Conservation (phyloP, 2,797 vertebrate species). For the Siniperca undulata region DNA sequence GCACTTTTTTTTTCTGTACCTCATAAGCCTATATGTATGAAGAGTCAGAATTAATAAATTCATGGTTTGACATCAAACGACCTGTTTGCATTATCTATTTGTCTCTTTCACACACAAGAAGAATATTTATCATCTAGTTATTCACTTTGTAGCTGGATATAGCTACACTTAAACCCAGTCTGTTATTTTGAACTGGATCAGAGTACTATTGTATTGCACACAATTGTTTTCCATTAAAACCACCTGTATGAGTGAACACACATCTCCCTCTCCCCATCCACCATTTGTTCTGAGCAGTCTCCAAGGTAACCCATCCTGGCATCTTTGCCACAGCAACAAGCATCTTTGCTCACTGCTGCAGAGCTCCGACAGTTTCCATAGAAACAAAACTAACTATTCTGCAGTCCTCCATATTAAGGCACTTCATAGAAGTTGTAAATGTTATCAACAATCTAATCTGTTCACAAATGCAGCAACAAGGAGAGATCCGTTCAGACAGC, state of each 20-base stretch:
- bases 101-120: background rate
- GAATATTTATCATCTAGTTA: background rate
- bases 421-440: slow-evolving; percentile 5
- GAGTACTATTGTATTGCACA: background rate
- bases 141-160: background rate
- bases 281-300: slow-evolving; percentile 68
- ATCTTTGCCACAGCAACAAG: slow-evolving; percentile 80
- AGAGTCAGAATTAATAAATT: slow-evolving; percentile 83
- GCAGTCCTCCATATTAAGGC: slow-evolving; percentile 22
- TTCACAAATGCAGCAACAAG: background rate
- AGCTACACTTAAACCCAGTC: background rate
- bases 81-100: slow-evolving; percentile 15
- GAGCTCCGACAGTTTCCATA: slow-evolving; percentile 78
- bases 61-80: slow-evolving; percentile 73
- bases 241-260: slow-evolving; percentile 70
- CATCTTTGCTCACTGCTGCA: slow-evolving; percentile 64
- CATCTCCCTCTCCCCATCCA: slow-evolving; percentile 26
- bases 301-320: slow-evolving; percentile 74
- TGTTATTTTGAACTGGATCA: background rate
- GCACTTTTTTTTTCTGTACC: slow-evolving; percentile 88
- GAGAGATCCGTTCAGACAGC: background rate
- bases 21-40: slow-evolving; percentile 84
- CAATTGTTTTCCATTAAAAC: slow-evolving; percentile 25
- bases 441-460: background rate
- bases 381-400: slow-evolving; percentile 73